Percentiles rank a stretch among this genome's conserved stretches.
Evolutionary conservation across 2,113 vertebrate species (phyloP).

Genomic region (Aspidoscelis tigris): DNA sequence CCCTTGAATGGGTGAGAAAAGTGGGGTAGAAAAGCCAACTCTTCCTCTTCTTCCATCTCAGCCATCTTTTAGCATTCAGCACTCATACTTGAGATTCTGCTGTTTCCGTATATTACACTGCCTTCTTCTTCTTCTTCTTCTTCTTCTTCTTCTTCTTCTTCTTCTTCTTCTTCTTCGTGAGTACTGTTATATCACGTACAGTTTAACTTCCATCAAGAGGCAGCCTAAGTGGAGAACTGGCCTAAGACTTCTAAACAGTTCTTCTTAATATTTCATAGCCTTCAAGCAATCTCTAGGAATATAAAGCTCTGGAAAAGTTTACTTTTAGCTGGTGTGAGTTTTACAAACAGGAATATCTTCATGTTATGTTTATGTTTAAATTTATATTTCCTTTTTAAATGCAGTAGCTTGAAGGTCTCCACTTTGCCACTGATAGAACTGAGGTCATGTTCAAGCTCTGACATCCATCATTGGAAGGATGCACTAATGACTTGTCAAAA

Average conservation of each 20-base stretch:
- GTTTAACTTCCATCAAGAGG: no score
- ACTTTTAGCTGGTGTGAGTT: background rate
- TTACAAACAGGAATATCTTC: background rate
- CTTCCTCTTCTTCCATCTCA: background rate
- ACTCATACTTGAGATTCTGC: no score
- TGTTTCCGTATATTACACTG: background rate
- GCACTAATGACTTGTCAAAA: constrained; percentile 38
- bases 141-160: no score
- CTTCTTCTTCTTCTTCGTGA: no score
- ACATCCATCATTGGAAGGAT: constrained; percentile 38
- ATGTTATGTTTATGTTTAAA: no score
- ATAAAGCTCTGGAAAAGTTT: background rate
- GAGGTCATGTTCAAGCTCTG: constrained; percentile 20
- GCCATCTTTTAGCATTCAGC: background rate
- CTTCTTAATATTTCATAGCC: background rate
- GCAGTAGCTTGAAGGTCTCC: background rate
- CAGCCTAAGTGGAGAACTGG: no score
- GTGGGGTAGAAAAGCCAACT: no score
- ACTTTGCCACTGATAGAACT: accelerated
- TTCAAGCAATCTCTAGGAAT: background rate
- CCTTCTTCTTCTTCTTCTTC: background rate
- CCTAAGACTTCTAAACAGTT: no score
- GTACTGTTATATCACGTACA: no score
- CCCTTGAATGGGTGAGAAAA: no score
- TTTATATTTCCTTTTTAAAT: background rate